These are phyloP conservation scores for Eupelmus urozonus DNA, from an alignment of 2,888 invertebrate genomes.

Conservation along the genomic window DNA sequence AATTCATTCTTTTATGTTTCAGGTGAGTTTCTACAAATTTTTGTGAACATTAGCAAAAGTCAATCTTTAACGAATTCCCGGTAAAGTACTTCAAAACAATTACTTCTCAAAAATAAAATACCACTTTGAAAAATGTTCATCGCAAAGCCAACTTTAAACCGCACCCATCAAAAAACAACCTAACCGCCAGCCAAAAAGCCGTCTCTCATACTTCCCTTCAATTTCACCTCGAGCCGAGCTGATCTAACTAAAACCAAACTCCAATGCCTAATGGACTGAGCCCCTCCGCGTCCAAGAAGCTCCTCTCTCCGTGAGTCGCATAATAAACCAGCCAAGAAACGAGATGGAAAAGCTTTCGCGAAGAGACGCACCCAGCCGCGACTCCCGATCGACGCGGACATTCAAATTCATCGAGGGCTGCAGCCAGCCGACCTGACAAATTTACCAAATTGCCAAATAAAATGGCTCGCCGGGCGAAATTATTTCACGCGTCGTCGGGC, in stretches of 20 bases:
- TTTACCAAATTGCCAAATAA: constrained; percentile 40
- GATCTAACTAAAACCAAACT: neutral
- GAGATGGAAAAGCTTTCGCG: constrained; percentile 18
- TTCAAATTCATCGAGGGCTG: constrained; percentile 42
- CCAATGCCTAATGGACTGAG: constrained; percentile 33
- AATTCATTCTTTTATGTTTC: constrained; percentile 35
- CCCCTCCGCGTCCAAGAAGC: neutral
- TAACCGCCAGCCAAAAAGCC: no score
- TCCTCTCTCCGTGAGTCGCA: constrained; percentile 26
- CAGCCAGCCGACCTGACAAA: constrained; percentile 30
- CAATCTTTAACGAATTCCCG: neutral
- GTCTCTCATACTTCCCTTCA: no score
- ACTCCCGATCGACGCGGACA: constrained; percentile 16
- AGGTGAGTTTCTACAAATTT: constrained; percentile 36
- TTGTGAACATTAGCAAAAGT: neutral
- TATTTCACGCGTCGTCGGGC: constrained; percentile 19
- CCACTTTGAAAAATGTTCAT: no score
- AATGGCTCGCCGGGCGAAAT: constrained; percentile 7
- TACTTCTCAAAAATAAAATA: no score
- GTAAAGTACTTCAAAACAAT: no score
- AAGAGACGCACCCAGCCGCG: neutral
- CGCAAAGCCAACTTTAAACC: no score
- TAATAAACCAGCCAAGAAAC: constrained; percentile 32
- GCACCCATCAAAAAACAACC: no score
- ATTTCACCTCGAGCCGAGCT: no score